Evolutionary conservation across 2,113 vertebrate species (phyloP), one percentile per base, ranked within the genome.

Genomic region (Clinocottus analis): DNA sequence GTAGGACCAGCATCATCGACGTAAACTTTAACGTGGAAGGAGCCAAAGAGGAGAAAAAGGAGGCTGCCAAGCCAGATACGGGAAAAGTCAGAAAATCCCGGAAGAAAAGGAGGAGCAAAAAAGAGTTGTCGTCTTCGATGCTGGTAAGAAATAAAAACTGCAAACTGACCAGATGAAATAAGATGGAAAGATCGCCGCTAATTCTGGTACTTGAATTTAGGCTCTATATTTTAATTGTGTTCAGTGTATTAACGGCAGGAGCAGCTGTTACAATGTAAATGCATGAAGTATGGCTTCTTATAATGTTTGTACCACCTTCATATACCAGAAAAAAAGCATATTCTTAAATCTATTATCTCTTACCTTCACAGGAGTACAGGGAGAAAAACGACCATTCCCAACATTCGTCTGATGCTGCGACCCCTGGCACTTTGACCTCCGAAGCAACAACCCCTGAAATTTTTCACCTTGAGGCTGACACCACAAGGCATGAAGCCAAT

Each of bases 381-480:
- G 78, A 75, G 66, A 79, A 29, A 43, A 75, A 72, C 29, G 27
- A 45, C 25, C n/a, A 33, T 8, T 80, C 43, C 2, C 59, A 62
- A 5, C 51, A 67, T 41, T 21, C 64, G 0, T 85, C 87, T 71
- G 90, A 92, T 7, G 65, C 81, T 21, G 65, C 73, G 64, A 93
- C 90, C 12, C 87, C 93, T 19, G 89, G 92, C 70, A 89, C 90
- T 17, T n/a, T 92, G 70, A 93, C 82, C 16, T 94, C 92, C 19
- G 91, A 68, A 49, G 73, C 75, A 3, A 31, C 51, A 0, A 92
- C 90, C 53, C 89, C 91, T 72, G 91, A 90, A 66, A 75, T 53
- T 1, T 70, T 75, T 10, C 66, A 79, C 67, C 47, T 11, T 0
- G n/a, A 80, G 1, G 16, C 43, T 33, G 81, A 85, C 65, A 7